Evolutionary conservation across 2,888 invertebrate species (phyloP).

Genomic region (Apamea anceps): DNA sequence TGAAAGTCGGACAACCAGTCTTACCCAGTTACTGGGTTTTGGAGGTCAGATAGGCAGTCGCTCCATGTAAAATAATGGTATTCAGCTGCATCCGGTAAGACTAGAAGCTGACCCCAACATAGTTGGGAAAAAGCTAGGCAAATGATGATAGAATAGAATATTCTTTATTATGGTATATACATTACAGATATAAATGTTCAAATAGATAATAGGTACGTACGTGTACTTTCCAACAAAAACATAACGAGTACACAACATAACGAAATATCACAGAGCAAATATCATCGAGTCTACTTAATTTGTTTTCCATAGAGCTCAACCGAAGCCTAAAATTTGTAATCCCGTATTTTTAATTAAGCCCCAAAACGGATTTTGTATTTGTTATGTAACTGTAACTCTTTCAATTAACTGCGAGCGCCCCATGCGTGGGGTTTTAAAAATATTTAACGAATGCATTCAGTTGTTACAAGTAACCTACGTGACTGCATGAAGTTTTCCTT

Average conservation of each 20-base stretch:
- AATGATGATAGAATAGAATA: no score
- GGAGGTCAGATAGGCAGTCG: no score
- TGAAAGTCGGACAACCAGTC: no score
- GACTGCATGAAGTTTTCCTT: not conserved
- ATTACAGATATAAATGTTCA: not conserved
- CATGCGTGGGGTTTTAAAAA: constrained; percentile 5
- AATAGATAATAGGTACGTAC: no score
- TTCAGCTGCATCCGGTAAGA: no score
- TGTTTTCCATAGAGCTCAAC: constrained; percentile 28
- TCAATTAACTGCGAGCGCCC: constrained; percentile 21
- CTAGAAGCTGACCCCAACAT: no score
- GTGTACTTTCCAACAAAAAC: not conserved
- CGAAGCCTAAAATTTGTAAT: constrained; percentile 29
- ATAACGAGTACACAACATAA: not conserved
- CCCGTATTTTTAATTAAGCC: constrained; percentile 47
- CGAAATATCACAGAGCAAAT: not conserved
- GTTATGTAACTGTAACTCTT: constrained; percentile 10
- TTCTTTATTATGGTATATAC: no score
- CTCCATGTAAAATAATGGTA: no score
- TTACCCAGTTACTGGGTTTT: no score
- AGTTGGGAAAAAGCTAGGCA: no score
- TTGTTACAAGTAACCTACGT: not conserved
- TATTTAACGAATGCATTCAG: constrained; percentile 8
- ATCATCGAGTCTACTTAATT: constrained; percentile 8
- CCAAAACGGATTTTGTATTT: constrained; percentile 28